Evolutionary conservation across 2,113 vertebrate genomes (phyloP), one percentile per base, ranked within the genome.

Genomic region (Poicephalus meyeri): DNA sequence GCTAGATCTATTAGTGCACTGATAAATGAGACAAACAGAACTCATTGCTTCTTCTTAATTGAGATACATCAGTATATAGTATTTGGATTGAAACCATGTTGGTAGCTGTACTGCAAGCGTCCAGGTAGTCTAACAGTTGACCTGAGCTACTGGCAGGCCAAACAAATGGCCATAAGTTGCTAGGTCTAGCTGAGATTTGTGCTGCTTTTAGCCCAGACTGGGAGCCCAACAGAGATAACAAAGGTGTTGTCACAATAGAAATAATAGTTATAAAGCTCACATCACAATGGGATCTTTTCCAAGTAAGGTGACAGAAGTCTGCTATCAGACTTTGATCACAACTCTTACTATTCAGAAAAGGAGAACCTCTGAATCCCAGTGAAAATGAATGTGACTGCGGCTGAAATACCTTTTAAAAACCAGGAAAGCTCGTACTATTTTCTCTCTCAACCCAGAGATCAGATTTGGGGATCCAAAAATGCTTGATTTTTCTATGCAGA

Each of bases 401-500:
- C 49, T 95, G 71, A 97, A 97, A 96, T 77, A 86, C 87, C 80
- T 80, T 89, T 65, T 85, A 56, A 87, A 93, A 95, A 68, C 5
- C 74, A 97, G 77, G 97, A 95, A 76, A 65, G n/a, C 68, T 90
- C 95, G 60, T 31, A 63, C 21, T 53, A 35, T 94, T 97, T 94
- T 95, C 80, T 96, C 42, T 92, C 78, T 71, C 82, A 97, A 95
- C 41, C 74, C 71, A 91, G 90, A 79, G 46, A 97, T 86, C 29
- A 66, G 64, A 94, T 69, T 41, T 35, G 44, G 52, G 66, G 86
- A 73, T 97, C 83, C 91, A 95, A 91, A 96, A 97, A 79, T 42
- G 18, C 49, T 93, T 97, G 71, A 92, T 83, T 94, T 94, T 95
- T 90, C 94, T 46, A 89, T 37, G 77, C 86, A 96, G 49, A 73